Evolutionary conservation across 2,888 invertebrate genomes (phyloP), one percentile per base, ranked within the genome.

Genomic region (Listrodromus nycthemerus): DNA sequence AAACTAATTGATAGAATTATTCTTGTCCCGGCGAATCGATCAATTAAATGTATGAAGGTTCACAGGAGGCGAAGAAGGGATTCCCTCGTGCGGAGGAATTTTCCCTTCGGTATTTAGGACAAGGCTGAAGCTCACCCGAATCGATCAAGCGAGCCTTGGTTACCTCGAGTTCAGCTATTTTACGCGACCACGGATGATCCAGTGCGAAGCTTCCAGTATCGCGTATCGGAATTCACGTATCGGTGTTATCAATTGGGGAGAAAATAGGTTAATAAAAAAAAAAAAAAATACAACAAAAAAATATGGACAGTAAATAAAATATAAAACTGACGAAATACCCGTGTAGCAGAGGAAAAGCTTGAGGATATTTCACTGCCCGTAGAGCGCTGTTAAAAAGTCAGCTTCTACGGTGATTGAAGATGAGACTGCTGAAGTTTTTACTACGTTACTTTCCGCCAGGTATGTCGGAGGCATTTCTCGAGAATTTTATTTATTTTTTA

Each of bases 391-490:
- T 24, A 37, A 37, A 8, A 63, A 41, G 45, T 67, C 71, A 37
- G 33, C 78, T 80, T 63, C 67, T 73, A 79, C 69, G 78, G 70
- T 82, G 81, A 80, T 84, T 66, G 70, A 92, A 33, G n/a, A 96
- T 96, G 96, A 96, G 95, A 92, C 93, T 96, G 82, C 93, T 95
- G 80, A 96, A 96, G 93, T 95, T 97, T 89, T 95, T 96, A 91
- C 93, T 96, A 41, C 94, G 96, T 81, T 96, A 96, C 91, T 96
- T 96, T 88, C 96, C 96, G 0, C 96, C 96, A 84, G 96, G 96
- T 95, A 91, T 89, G 84, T 58, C 58, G 16, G 13, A 77, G 78
- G 61, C 27, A 45, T 61, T 52, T 45, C 21, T 61, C n/a, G n/a
- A 58, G 27, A 21, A 27, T 50, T 52, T 63, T 10, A 10, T 0